Evolutionary conservation across 2,113 vertebrate species (phyloP).

Genomic region (Ursus arctos): DNA sequence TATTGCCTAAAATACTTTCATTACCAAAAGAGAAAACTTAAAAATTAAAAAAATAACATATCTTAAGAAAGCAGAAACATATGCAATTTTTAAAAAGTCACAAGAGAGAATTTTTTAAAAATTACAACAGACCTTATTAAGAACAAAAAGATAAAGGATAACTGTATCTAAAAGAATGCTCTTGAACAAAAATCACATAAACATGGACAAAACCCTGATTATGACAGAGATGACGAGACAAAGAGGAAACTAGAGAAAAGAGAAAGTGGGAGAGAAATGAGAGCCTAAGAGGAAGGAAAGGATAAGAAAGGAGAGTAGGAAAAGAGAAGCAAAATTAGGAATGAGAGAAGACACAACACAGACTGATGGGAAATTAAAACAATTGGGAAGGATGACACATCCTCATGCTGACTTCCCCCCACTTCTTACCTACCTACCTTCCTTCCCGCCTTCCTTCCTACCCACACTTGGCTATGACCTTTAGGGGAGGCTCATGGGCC

Average conservation of each 20-base stretch:
- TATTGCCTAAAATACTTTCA: background rate
- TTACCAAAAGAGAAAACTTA: background rate
- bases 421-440: background rate
- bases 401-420: background rate
- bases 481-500: background rate
- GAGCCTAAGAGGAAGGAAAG: background rate
- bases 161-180: background rate
- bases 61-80: background rate
- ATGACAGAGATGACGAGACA: background rate
- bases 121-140: background rate
- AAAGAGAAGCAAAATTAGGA: background rate
- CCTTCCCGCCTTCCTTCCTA: background rate
- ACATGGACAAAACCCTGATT: background rate
- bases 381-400: background rate
- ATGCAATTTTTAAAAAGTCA: background rate
- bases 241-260: background rate
- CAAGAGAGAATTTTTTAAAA: background rate
- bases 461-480: background rate
- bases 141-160: slow-evolving; percentile 6
- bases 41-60: background rate
- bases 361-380: background rate
- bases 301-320: background rate
- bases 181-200: background rate
- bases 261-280: background rate
- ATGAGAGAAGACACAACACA: background rate